phyloP scores from a whole-genome alignment of 1,140 invertebrate species.

The Branchinecta lynchi region DNA sequence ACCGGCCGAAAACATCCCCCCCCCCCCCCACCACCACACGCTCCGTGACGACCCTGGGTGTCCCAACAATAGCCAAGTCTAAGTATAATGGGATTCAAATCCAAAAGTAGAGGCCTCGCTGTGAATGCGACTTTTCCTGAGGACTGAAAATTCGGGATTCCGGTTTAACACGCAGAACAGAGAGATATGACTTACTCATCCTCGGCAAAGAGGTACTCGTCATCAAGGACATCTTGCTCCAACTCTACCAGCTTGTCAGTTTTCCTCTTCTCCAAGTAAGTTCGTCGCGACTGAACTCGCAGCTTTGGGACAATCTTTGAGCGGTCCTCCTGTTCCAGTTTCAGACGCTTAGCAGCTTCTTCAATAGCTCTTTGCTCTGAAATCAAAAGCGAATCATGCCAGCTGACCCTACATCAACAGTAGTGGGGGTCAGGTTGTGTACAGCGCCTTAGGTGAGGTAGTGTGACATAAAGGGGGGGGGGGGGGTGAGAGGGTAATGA shows the following conservation, averaged over 20 bases:
- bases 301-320: constrained; percentile 74
- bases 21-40: too few species aligned
- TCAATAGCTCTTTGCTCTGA: constrained; percentile 62
- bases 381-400: constrained; percentile 21
- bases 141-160: background rate
- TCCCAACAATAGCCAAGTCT: too few species aligned
- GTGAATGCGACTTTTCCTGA: too few species aligned
- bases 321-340: constrained; percentile 66
- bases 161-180: background rate
- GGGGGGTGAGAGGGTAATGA: too few species aligned
- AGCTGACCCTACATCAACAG: too few species aligned
- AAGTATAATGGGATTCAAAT: too few species aligned
- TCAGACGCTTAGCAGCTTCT: constrained; percentile 80
- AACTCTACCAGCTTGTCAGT: constrained; percentile 91
- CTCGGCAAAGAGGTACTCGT: constrained; percentile 87
- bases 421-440: too few species aligned
- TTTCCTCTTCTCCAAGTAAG: constrained; percentile 90
- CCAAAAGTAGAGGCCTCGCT: too few species aligned
- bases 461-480: too few species aligned
- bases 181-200: constrained; percentile 46
- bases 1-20: too few species aligned
- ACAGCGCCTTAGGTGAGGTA: too few species aligned
- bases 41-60: too few species aligned
- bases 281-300: constrained; percentile 72
- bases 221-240: constrained; percentile 86